Evolutionary conservation across 2,888 invertebrate species (phyloP).

Genomic region (Caenorhabditis sp.): DNA sequence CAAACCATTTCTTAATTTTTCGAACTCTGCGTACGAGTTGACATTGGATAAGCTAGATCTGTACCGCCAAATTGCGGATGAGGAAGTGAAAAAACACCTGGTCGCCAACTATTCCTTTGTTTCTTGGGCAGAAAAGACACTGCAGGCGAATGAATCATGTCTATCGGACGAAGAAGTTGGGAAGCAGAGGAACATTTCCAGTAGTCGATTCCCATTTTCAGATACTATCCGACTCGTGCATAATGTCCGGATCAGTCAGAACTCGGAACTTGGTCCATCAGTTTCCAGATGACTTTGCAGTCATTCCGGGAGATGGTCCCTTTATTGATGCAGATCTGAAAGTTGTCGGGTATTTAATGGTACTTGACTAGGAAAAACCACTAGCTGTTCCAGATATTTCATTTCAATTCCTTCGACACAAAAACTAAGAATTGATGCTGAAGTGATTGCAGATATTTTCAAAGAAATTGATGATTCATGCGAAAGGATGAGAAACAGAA

Average conservation of each 20-base stretch:
- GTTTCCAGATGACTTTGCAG: constrained; percentile 68
- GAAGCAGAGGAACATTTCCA: no score
- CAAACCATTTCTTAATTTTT: constrained; percentile 21
- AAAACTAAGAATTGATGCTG: constrained; percentile 57
- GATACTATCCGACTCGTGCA: constrained; percentile 38
- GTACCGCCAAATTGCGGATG: constrained; percentile 25
- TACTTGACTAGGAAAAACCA: no score
- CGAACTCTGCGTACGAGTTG: constrained; percentile 3
- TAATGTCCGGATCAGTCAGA: constrained; percentile 40
- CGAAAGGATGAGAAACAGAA: constrained; percentile 11
- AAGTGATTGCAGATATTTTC: constrained; percentile 40
- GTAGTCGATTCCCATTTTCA: constrained; percentile 6
- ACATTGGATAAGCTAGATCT: constrained; percentile 34
- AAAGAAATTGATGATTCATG: constrained; percentile 52
- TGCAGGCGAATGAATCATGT: constrained; percentile 50
- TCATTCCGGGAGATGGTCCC: constrained; percentile 65
- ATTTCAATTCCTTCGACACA: constrained; percentile 62
- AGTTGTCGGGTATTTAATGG: constrained; percentile 57
- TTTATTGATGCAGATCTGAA: constrained; percentile 59
- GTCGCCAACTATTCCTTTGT: constrained; percentile 30
- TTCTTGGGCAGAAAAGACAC: constrained; percentile 50
- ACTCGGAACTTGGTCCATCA: constrained; percentile 49
- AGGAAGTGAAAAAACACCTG: constrained; percentile 29
- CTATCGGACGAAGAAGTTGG: constrained; percentile 34
- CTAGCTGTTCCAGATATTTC: constrained; percentile 68